Conservation (phyloP, 2,113 vertebrate species). For the Melierax canorus region DNA sequence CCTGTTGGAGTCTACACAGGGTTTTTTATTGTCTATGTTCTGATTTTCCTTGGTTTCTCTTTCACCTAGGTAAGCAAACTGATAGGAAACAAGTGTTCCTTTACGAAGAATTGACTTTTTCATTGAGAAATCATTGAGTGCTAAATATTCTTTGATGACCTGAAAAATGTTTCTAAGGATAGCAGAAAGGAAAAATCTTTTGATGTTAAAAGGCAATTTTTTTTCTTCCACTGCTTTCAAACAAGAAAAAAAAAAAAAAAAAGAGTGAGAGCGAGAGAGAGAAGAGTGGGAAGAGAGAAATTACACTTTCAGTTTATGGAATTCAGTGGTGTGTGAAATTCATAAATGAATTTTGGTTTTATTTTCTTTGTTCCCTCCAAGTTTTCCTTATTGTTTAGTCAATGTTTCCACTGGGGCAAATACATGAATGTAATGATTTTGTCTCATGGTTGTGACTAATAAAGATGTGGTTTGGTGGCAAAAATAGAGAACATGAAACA, state of each 20-base stretch:
- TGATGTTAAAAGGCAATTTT: not conserved
- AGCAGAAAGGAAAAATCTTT: not conserved
- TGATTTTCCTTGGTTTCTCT: not conserved
- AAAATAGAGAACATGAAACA: not conserved
- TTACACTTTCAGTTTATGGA: not conserved
- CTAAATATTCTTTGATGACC: constrained; percentile 34
- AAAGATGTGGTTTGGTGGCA: not conserved
- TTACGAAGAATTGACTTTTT: constrained; percentile 14
- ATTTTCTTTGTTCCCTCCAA: not conserved
- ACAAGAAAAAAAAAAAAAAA: rapidly evolving
- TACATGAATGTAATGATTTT: not conserved
- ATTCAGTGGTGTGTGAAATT: not conserved
- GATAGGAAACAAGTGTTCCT: not conserved
- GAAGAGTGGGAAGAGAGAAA: not conserved
- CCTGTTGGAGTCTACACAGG: not conserved
- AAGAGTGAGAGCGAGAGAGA: not conserved
- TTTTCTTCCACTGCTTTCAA: not conserved
- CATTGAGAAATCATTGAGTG: not conserved
- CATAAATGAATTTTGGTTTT: not conserved
- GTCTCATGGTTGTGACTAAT: not conserved
- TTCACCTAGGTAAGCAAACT: not conserved
- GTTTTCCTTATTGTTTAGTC: not conserved
- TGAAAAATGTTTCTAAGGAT: constrained; percentile 2
- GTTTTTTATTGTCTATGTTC: not conserved
- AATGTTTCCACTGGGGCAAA: not conserved